Percentiles rank a stretch among this genome's conserved stretches.
These are phyloP conservation scores for Harpagus bidentatus DNA, from an alignment of 2,113 vertebrate genomes.

Conservation along the genomic window DNA sequence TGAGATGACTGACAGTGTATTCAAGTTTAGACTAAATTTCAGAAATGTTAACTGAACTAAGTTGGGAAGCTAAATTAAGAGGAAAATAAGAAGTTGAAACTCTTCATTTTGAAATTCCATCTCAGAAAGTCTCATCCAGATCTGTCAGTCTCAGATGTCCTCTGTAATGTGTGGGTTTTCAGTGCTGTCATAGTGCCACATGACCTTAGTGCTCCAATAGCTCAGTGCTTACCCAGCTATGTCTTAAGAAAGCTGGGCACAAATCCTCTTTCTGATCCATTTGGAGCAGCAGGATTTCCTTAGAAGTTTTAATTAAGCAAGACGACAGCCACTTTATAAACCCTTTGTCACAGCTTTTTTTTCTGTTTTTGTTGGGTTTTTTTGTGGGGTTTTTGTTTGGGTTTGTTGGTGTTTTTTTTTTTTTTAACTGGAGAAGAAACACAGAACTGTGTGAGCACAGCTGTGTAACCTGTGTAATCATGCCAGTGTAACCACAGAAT, in stretches of 20 bases:
- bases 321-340: not conserved
- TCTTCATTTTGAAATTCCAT: not conserved
- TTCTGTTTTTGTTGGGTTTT: not conserved
- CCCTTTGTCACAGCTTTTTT: not conserved
- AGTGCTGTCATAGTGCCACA: accelerated
- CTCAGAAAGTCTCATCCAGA: not conserved
- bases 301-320: not conserved
- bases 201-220: not conserved
- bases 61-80: not conserved
- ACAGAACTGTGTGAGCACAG: not conserved
- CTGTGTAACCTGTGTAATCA: not conserved
- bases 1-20: not conserved
- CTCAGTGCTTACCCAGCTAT: not conserved
- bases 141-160: not conserved
- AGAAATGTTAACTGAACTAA: not conserved
- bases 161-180: not conserved
- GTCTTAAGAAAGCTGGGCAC: not conserved
- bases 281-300: not conserved
- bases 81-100: not conserved
- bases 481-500: not conserved
- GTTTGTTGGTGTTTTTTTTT: not conserved
- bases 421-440: not conserved
- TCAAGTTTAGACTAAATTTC: not conserved
- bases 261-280: not conserved
- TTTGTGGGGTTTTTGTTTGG: not conserved